phyloP scores from a whole-genome alignment of 2,888 invertebrate species.

The Tanaodytes sp. region DNA sequence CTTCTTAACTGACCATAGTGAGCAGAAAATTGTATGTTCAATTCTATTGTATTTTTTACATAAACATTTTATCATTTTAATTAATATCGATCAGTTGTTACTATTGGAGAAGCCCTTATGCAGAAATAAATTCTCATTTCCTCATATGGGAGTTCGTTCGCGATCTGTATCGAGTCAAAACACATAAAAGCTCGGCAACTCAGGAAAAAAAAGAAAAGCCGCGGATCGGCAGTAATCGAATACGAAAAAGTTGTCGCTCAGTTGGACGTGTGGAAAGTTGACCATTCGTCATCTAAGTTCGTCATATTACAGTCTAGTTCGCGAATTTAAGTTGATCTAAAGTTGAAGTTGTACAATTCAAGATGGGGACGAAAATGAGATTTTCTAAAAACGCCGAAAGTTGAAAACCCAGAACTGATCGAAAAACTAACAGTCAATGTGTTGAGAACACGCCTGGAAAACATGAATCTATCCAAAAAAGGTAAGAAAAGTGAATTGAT shows the following conservation, averaged over 20 bases:
- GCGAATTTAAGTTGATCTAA: background rate
- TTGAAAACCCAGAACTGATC: background rate
- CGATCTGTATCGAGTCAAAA: background rate
- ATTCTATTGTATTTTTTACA: background rate
- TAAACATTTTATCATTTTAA: background rate
- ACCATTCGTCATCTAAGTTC: conserved; percentile 2
- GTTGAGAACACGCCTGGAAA: background rate
- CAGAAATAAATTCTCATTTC: background rate
- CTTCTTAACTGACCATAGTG: too few species aligned
- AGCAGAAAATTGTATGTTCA: background rate
- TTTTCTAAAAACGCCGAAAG: background rate
- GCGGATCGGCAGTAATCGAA: background rate
- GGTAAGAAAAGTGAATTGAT: background rate
- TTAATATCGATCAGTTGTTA: background rate
- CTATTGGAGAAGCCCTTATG: too few species aligned
- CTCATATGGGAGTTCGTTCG: background rate
- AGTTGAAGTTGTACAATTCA: conserved; percentile 3
- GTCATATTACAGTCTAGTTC: too few species aligned
- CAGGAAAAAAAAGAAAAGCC: background rate
- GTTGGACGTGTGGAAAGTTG: conserved; percentile 9
- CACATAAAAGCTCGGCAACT: too few species aligned
- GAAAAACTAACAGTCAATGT: conserved; percentile 4
- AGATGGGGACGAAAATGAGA: conserved; percentile 1
- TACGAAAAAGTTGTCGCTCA: background rate
- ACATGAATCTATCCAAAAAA: background rate